Percentiles rank a stretch among this genome's conserved stretches.
These are phyloP conservation scores for Drosophila erecta DNA, from an alignment of 1,140 invertebrate species.

Conservation along the genomic window DNA sequence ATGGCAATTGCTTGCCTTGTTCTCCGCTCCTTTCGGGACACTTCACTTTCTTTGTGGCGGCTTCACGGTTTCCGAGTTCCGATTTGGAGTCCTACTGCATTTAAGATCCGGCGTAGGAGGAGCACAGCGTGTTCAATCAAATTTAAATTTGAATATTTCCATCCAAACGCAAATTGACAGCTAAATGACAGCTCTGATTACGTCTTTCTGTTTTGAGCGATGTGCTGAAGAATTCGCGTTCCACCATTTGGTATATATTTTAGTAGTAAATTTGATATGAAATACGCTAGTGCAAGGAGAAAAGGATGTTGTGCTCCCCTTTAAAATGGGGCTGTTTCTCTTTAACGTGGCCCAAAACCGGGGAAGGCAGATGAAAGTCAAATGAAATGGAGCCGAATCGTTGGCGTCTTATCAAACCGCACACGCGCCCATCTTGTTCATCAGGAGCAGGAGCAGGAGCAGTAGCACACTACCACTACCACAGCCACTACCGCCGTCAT, in stretches of 20 bases:
- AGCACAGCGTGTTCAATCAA: no score
- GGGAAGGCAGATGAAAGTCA: conserved; percentile 35
- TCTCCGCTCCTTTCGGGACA: conserved; percentile 15
- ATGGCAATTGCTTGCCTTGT: conserved; percentile 68
- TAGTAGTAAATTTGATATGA: no score
- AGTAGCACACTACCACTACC: not conserved
- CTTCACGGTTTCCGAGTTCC: conserved; percentile 19
- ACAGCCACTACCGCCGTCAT: conserved; percentile 16
- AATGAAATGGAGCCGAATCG: conserved; percentile 48
- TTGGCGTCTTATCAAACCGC: conserved; percentile 73
- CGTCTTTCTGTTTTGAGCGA: no score
- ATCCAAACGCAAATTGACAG: no score
- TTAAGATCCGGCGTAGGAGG: not conserved
- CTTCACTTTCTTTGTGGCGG: conserved; percentile 29
- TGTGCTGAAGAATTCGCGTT: no score
- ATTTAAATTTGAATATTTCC: not conserved
- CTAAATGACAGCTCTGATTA: no score
- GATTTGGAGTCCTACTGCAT: not conserved
- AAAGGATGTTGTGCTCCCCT: not conserved
- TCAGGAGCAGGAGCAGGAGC: conserved; percentile 8
- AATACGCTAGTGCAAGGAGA: not conserved
- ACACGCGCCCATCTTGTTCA: conserved; percentile 63
- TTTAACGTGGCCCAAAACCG: conserved; percentile 5
- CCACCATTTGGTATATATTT: no score
- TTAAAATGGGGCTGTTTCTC: conserved; percentile 1